phyloP scores from a whole-genome alignment of 2,888 invertebrate genomes.

The Phragmatobia fuliginosa region DNA sequence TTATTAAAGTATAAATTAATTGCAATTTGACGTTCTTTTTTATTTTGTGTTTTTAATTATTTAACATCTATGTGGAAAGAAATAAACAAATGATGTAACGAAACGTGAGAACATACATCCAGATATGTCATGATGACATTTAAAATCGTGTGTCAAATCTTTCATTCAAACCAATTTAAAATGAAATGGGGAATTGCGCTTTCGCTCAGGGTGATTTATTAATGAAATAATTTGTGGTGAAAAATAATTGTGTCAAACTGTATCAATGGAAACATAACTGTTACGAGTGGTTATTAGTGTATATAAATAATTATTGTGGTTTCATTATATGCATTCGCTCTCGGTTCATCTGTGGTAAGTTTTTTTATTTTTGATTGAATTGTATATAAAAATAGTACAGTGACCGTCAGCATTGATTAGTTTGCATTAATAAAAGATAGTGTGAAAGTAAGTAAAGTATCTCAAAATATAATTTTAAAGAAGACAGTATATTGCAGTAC shows the following conservation, averaged over 20 bases:
- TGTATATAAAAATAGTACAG: constrained; percentile 5
- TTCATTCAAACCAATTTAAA: constrained; percentile 13
- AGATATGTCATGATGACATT: constrained; percentile 24
- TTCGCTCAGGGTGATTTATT: constrained; percentile 21
- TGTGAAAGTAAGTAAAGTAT: neutral
- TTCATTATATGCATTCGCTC: constrained; percentile 32
- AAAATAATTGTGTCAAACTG: constrained; percentile 22
- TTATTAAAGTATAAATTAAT: too few species aligned
- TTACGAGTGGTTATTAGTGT: constrained; percentile 31
- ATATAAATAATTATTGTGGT: constrained; percentile 30
- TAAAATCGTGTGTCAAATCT: constrained; percentile 29
- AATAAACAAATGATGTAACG: neutral
- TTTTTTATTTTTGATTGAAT: constrained; percentile 23
- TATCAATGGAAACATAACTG: constrained; percentile 36
- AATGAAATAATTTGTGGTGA: constrained; percentile 29
- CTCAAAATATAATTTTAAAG: neutral
- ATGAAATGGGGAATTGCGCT: constrained; percentile 18
- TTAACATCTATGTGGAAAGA: neutral
- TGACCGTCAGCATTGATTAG: constrained; percentile 24
- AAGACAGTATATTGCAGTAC: neutral
- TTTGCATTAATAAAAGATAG: neutral
- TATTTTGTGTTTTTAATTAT: neutral
- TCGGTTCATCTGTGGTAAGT: constrained; percentile 39
- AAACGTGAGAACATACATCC: neutral
- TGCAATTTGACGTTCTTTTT: neutral